phyloP scores from a whole-genome alignment of 2,888 invertebrate genomes.

The Cerceris ruficornis region DNA sequence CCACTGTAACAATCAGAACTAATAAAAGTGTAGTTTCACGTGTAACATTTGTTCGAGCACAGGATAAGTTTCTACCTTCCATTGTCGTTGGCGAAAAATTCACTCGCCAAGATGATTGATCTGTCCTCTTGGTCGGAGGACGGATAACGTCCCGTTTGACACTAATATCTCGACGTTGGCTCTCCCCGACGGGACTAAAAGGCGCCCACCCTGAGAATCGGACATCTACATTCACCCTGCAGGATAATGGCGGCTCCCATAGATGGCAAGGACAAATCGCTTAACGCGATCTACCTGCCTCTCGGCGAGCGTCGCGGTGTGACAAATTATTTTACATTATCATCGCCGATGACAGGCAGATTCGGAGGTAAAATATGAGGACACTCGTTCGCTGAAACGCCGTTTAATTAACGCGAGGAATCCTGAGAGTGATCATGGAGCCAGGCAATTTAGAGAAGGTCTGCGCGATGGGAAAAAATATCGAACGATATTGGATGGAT shows the following conservation, averaged over 20 bases:
- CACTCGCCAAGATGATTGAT: constrained; percentile 54
- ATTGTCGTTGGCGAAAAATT: neutral
- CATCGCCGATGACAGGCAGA: constrained; percentile 45
- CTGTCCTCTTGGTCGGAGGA: constrained; percentile 14
- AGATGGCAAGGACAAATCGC: constrained; percentile 78
- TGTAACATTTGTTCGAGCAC: too few relatives aligned
- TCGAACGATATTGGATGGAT: neutral
- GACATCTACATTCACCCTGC: constrained; percentile 61
- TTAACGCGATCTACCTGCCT: constrained; percentile 66
- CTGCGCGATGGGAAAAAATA: neutral
- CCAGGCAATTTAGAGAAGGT: neutral
- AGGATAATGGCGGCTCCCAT: constrained; percentile 62
- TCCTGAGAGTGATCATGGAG: neutral
- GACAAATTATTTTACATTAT: constrained; percentile 77
- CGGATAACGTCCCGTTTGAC: constrained; percentile 34
- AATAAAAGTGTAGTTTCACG: too few relatives aligned
- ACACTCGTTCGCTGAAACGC: neutral
- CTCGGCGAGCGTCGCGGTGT: constrained; percentile 35
- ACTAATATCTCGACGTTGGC: constrained; percentile 46
- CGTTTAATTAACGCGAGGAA: constrained; percentile 49
- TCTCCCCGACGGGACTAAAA: constrained; percentile 45
- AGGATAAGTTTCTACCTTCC: neutral
- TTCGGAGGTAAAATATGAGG: constrained; percentile 59
- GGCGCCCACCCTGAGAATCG: constrained; percentile 37
- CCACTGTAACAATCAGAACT: too few relatives aligned